phyloP scores from a whole-genome alignment of 2,888 invertebrate genomes.

The Danaus chrysippus region DNA sequence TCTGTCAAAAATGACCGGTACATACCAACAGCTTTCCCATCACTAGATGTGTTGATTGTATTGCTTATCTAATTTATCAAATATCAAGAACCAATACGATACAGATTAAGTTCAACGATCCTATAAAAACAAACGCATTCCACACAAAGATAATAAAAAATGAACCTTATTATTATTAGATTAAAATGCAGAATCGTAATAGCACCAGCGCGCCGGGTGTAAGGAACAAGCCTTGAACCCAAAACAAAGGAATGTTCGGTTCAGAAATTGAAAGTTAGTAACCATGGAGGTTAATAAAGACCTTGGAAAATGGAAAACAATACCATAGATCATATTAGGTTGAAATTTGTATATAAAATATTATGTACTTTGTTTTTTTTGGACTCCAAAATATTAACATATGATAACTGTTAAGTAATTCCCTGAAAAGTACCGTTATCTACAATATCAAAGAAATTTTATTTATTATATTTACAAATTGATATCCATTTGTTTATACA shows the following conservation, averaged over 20 bases:
- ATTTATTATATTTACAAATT: too few species aligned
- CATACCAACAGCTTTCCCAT: too few species aligned
- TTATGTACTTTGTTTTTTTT: background rate
- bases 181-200: background rate
- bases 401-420: too few species aligned
- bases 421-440: too few species aligned
- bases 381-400: too few species aligned
- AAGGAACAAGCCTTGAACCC: conserved; percentile 61
- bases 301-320: conserved; percentile 22
- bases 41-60: too few species aligned
- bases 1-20: too few species aligned
- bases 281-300: conserved; percentile 22
- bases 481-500: too few species aligned
- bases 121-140: background rate
- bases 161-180: background rate
- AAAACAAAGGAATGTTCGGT: conserved; percentile 52
- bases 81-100: background rate
- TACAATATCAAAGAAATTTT: too few species aligned
- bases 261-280: conserved; percentile 54
- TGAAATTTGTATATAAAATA: background rate
- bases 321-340: too few species aligned
- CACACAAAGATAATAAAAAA: background rate
- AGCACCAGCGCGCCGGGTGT: conserved; percentile 30
- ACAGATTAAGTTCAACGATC: conserved; percentile 3
- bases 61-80: background rate